Base-by-base conservation (phyloP, 2,797 vertebrate genomes). In the Pantherophis alleghaniensis region DNA sequence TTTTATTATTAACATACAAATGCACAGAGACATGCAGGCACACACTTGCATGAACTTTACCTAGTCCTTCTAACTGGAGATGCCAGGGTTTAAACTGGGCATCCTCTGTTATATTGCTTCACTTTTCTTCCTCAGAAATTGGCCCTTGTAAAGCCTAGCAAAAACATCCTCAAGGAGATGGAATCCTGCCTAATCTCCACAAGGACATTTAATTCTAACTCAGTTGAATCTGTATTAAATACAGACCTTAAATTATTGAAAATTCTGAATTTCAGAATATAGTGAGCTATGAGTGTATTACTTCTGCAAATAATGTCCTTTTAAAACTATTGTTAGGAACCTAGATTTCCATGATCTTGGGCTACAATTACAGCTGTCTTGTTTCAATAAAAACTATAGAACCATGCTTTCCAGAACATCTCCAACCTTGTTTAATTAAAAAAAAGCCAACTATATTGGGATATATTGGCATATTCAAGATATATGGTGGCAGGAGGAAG, bases 1-100 rank as follows among this genome's bases (percentile, higher is more conserved):
- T 86, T 93, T 96, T 93, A 96, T 97, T 97, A 97, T 96, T 96
- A 96, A 97, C 2, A 5, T 3, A 0, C 1, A 93, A 69, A 56
- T 59, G 11, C 32, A 88, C 57, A 88, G 74, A 83, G 37, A 47
- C 37, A 83, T 83, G 74, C 37, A 47, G 22, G 32, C 16, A 24
- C 20, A 83, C 9, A 5, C 55, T 93, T 94, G 3, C 42, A 83
- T 13, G 0, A 0, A 37, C 89, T 90, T 87, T 89, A 24, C 18
- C 57, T 24, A 37, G 2, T 16, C 42, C 11, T 47, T 91, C 47
- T 79, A 90, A 86, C 24, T 86, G 37, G 37, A 59, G 32, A n/a
- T 86, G 5, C 24, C 69, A 91, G 37, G 32, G 13, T 47, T 11
- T 28, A 26, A 47, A 42, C 9, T 10, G 28, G 13, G 24, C 7